Evolutionary conservation across 2,888 invertebrate species (phyloP).

Genomic region (Phymatocera aterrima): DNA sequence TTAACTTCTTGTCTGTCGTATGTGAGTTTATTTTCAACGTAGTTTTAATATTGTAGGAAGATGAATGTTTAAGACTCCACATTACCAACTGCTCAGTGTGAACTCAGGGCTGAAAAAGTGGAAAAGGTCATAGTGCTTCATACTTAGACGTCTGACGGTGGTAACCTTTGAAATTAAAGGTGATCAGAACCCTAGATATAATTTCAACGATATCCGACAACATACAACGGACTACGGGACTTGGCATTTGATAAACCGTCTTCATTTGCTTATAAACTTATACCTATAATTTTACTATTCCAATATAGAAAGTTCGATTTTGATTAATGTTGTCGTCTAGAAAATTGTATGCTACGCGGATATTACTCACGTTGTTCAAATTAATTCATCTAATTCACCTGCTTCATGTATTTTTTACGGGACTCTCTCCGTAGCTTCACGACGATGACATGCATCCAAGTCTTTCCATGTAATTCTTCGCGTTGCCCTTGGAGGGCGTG

Average conservation of each 20-base stretch:
- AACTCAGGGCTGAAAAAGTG: background rate
- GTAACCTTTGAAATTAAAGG: constrained; percentile 38
- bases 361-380: too few species aligned
- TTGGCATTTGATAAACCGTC: constrained; percentile 1
- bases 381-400: background rate
- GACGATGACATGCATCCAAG: too few species aligned
- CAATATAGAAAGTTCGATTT: background rate
- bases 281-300: background rate
- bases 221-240: background rate
- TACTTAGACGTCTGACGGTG: background rate
- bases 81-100: background rate
- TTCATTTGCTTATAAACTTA: background rate
- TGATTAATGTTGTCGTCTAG: background rate
- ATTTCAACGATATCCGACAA: background rate
- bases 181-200: constrained; percentile 1
- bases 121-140: background rate
- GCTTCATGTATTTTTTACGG: too few species aligned
- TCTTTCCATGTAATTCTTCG: too few species aligned
- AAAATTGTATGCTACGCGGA: background rate
- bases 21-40: too few species aligned
- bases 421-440: too few species aligned
- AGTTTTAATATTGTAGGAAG: background rate
- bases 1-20: too few species aligned
- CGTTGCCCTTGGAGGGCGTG: too few species aligned
- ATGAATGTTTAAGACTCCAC: background rate